Base-by-base conservation (phyloP, 2,888 invertebrate genomes). In the Gonocerus acuteangulatus region DNA sequence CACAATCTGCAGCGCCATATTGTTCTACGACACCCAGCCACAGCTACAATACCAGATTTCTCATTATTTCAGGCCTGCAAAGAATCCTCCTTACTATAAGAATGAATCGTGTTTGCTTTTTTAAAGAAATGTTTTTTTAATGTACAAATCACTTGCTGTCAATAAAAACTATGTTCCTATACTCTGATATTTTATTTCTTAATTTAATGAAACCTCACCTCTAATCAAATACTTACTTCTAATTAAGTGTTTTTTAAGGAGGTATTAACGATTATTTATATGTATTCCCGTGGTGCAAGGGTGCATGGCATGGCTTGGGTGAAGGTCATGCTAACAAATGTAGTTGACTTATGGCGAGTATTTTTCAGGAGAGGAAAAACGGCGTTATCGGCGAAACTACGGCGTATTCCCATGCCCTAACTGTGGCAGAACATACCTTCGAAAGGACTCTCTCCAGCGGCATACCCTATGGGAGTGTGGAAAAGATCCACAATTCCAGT, bases 401-500 rank as follows among this genome's bases (percentile, higher is more conserved):
- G 68, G 68, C 13, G 61, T 62, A 6, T 71, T 69, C 58, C 63
- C 68, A 2, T 71, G 71, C 61, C 65, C 65, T 21, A 65, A 67
- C 21, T 71, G 71, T 60, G 70, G 69, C 22, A 63, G 70, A 21
- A 69, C 68, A 11, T 71, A 71, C 66, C 67, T 68, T 27, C 65
- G 69, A 34, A 70, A 71, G 64, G 70, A 70, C 65, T 69, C 72
- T 47, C 68, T 71, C 49, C 69, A 69, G 48, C 66, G 71, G 18
- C 71, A 71, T 54, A 59, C 65, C 39, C 66, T 73, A 27, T 77
- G 77, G 73, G 78, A 79, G 63, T 79, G 79, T 68, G 77, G 78
- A 57, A 77, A 77, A 65, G 76, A 77, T 61, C 77, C 78, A 2
- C 72, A 73, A 49, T 78, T 79, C 66, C 73, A 75, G 52, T 79